Percentiles rank a stretch among this genome's conserved stretches.
phyloP scores from a whole-genome alignment of 2,113 vertebrate species.

The Malurus melanocephalus region DNA sequence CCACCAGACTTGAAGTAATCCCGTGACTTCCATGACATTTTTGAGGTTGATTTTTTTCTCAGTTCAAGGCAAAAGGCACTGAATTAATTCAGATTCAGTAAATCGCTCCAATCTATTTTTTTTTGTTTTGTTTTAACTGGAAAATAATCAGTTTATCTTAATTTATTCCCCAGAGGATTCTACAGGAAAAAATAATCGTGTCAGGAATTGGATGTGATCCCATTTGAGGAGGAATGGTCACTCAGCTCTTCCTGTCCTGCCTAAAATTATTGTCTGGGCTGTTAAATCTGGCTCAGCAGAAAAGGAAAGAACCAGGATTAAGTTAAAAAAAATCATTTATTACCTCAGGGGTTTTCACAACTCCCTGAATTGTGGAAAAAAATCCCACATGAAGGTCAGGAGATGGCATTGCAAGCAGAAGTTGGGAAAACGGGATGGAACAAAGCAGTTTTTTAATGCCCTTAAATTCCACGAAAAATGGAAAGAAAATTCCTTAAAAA shows the following conservation, averaged over 20 bases:
- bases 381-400: not conserved
- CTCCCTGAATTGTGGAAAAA: not conserved
- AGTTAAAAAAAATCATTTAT: not conserved
- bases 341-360: not conserved
- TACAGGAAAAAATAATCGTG: not conserved
- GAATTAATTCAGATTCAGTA: not conserved
- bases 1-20: too few species aligned
- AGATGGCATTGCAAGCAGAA: not conserved
- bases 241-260: not conserved
- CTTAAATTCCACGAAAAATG: not conserved
- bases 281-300: not conserved
- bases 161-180: not conserved
- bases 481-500: not conserved
- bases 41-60: not conserved
- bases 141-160: not conserved
- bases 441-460: not conserved
- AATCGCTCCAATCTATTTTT: rapidly evolving
- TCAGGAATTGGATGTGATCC: not conserved
- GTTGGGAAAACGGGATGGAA: rapidly evolving
- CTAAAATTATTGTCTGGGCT: not conserved
- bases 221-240: not conserved
- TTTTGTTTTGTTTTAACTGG: too few species aligned
- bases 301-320: not conserved
- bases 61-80: not conserved
- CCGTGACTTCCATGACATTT: rapidly evolving